Percentiles rank a stretch among this genome's conserved stretches.
Evolutionary conservation across 2,797 vertebrate species (phyloP).

Genomic region (Leucoraja ocellata): DNA sequence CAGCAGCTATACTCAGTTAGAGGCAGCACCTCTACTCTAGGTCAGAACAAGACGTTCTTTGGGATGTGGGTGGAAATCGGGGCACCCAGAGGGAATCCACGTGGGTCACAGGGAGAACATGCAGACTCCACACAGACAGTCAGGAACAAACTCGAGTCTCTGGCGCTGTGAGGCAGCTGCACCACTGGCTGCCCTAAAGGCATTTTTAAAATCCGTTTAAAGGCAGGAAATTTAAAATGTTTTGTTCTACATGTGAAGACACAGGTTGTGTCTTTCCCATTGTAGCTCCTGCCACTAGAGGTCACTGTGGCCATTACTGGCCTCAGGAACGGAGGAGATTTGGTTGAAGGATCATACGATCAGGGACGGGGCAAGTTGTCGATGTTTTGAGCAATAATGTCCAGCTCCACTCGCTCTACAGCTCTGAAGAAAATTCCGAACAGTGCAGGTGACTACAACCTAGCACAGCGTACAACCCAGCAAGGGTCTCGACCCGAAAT

Average conservation of each 20-base stretch:
- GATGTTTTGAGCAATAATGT: background rate
- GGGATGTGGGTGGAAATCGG: too few relatives aligned
- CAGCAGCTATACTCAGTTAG: too few relatives aligned
- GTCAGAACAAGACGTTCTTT: too few relatives aligned
- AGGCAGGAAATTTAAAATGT: background rate
- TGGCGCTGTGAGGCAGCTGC: too few relatives aligned
- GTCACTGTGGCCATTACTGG: slow-evolving; percentile 10
- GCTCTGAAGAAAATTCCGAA: background rate
- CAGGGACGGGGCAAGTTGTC: background rate
- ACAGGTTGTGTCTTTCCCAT: background rate
- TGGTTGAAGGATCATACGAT: background rate
- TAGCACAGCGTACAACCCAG: background rate
- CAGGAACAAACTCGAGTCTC: too few relatives aligned
- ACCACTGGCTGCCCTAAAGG: background rate
- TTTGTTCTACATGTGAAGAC: background rate
- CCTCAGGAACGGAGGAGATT: background rate
- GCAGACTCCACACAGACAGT: too few relatives aligned
- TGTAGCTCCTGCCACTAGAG: background rate
- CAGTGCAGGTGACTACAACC: background rate
- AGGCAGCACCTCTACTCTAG: too few relatives aligned
- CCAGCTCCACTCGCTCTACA: background rate
- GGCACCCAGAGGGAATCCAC: too few relatives aligned
- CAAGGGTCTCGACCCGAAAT: too few relatives aligned
- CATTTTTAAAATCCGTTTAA: too few relatives aligned
- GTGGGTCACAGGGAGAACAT: too few relatives aligned